Base-by-base conservation (phyloP, 2,797 vertebrate species). In the Crenuchus spilurus region DNA sequence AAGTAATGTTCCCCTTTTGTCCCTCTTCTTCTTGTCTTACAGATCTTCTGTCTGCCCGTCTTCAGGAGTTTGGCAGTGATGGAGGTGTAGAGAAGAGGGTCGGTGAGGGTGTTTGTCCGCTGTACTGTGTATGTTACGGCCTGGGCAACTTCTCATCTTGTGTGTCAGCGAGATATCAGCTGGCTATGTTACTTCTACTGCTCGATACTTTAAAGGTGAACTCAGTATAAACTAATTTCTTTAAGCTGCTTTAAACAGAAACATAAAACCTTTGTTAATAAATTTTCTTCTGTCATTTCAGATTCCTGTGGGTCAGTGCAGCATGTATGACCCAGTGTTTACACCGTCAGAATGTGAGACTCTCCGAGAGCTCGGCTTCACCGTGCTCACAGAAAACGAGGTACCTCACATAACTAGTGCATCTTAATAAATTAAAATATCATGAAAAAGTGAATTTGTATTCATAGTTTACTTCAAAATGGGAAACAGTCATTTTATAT, bases 241-340 rank as follows among this genome's bases (percentile, higher is more conserved):
- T n/a, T n/a, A n/a, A n/a, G n/a, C n/a, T n/a, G n/a, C 10, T 63
- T 51, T 22, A 62, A 20, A 9, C 30, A n/a, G 6, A 10, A 52
- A 14, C 18, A 2, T 31, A 55, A 62, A 2, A 62, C 5, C 3
- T 13, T 28, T 2, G 18, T 44, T 4, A 28, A 39, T 20, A 51
- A 37, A 24, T 66, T 41, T 9, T 28, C 44, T 9, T 60, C 7
- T 35, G 28, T 55, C n/a, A 2, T 42, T n/a, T 26, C 64, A 99
- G 96, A 93, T 97, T 10, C 91, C 94, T 0, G 84, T 83, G 26
- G 78, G 70, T 0, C 81, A 75, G 0, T 98, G 95, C 80, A 88
- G 80, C 0, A 58, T 96, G 5, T 99, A 94, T 77, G 97, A 99
- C 68, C 97, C 97, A 0, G 83, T 86, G 0, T 98, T 98, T 76